A percentile compares a stretch with the other conserved stretches of the same genome.
Evolutionary conservation across 2,113 vertebrate species (phyloP).

Genomic region (Pollachius pollachius): DNA sequence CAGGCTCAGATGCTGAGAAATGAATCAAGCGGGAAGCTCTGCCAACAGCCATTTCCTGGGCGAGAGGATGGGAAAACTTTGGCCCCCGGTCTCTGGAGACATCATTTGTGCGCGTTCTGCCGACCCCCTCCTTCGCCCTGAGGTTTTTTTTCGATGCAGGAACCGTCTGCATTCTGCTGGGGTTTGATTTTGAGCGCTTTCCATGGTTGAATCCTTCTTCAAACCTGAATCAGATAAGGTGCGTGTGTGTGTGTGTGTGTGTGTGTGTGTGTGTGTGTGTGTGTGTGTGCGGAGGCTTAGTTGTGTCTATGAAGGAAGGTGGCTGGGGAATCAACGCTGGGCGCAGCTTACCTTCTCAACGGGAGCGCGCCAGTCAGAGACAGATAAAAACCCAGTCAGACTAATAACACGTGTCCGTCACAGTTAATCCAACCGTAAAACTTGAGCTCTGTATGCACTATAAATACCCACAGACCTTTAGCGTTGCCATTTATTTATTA

Average conservation of each 20-base stretch:
- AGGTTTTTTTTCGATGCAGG: slow-evolving; percentile 48
- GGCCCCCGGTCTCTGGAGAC: slow-evolving; percentile 46
- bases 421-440: slow-evolving; percentile 45
- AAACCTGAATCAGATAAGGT: slow-evolving; percentile 57
- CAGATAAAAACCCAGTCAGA: slow-evolving; percentile 64
- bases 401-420: slow-evolving; percentile 66
- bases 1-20: slow-evolving; percentile 51
- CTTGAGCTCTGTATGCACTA: background rate
- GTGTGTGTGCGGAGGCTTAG: slow-evolving; percentile 46
- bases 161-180: slow-evolving; percentile 32
- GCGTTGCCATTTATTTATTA: too few relatives aligned
- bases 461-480: too few relatives aligned
- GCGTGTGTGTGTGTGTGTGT: slow-evolving; percentile 7
- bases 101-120: slow-evolving; percentile 53
- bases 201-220: slow-evolving; percentile 56
- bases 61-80: slow-evolving; percentile 63
- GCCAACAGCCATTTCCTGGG: slow-evolving; percentile 57
- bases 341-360: slow-evolving; percentile 58
- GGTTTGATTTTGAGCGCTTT: slow-evolving; percentile 38
- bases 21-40: slow-evolving; percentile 51
- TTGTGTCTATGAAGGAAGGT: slow-evolving; percentile 60
- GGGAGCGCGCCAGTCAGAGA: slow-evolving; percentile 48
- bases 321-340: slow-evolving; percentile 56
- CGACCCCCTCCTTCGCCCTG: slow-evolving; percentile 45
- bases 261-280: too few relatives aligned